Percentiles rank a stretch among this genome's conserved stretches.
Conservation (phyloP, 1,140 invertebrate genomes). For the Cyrtorhinus lividipennis region DNA sequence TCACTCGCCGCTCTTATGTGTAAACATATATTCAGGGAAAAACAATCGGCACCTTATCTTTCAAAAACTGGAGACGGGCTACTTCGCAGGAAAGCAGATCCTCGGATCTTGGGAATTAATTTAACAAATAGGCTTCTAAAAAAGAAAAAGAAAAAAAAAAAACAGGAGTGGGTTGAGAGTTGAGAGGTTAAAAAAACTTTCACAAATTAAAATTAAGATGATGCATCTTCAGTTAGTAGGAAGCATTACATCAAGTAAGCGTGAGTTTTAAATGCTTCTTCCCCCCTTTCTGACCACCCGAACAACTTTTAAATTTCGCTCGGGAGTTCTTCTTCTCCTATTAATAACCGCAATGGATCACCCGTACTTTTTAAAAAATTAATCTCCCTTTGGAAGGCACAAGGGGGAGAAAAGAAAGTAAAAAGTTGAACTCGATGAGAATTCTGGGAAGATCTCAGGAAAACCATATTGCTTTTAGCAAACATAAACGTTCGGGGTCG, state of each 20-base stretch:
- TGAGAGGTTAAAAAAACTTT: not conserved
- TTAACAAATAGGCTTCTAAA: not conserved
- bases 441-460: not conserved
- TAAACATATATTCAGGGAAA: too few species aligned
- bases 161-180: too few species aligned
- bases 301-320: conserved; percentile 16
- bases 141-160: too few species aligned
- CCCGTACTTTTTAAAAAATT: not conserved
- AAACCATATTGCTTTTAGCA: too few species aligned
- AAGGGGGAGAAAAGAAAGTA: not conserved
- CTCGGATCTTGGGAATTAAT: conserved; percentile 1
- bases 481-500: too few species aligned
- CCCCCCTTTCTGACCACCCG: not conserved
- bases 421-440: not conserved
- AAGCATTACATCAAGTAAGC: not conserved
- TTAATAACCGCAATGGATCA: conserved; percentile 7
- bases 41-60: too few species aligned
- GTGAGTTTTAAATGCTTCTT: not conserved
- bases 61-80: too few species aligned
- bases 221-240: not conserved
- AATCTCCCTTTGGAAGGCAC: not conserved
- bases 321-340: conserved; percentile 11
- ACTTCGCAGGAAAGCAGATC: not conserved
- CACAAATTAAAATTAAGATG: conserved; percentile 1
- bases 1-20: too few species aligned